These are phyloP conservation scores for Bucco capensis DNA, from an alignment of 2,113 vertebrate species.

Conservation along the genomic window DNA sequence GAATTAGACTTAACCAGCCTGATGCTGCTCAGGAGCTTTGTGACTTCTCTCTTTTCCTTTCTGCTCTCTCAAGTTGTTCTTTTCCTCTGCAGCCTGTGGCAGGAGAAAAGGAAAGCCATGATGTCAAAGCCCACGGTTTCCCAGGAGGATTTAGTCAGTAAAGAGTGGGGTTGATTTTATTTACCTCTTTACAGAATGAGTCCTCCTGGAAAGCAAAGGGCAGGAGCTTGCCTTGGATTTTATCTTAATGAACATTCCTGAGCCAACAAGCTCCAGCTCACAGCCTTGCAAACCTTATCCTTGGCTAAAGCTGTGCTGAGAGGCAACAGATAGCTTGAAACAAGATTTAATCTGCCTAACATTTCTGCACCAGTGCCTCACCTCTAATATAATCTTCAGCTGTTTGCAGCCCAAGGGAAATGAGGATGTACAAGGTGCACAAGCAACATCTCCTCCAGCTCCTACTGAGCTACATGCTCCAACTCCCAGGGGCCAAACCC, in stretches of 20 bases:
- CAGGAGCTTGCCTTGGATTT: not conserved
- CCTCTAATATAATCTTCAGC: not conserved
- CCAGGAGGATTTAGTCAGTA: not conserved
- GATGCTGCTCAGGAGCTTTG: not conserved
- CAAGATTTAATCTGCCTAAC: not conserved
- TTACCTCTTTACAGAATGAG: not conserved
- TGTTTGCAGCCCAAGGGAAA: not conserved
- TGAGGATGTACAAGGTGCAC: not conserved
- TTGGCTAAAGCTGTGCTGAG: not conserved
- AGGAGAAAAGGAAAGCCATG: not conserved
- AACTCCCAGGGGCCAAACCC: not conserved
- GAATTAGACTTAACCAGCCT: not conserved
- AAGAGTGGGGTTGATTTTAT: not conserved
- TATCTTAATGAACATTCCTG: not conserved
- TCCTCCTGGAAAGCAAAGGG: not conserved
- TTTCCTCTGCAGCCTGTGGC: not conserved
- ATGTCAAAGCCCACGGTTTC: not conserved
- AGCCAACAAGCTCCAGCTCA: not conserved
- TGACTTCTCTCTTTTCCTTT: not conserved
- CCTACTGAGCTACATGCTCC: rapidly evolving
- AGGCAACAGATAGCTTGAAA: not conserved
- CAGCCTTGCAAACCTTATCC: not conserved
- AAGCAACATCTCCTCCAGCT: not conserved
- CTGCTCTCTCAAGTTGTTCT: not conserved
- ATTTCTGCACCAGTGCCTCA: not conserved